phyloP scores from a whole-genome alignment of 2,113 vertebrate genomes.

The Lagopus leucura region DNA sequence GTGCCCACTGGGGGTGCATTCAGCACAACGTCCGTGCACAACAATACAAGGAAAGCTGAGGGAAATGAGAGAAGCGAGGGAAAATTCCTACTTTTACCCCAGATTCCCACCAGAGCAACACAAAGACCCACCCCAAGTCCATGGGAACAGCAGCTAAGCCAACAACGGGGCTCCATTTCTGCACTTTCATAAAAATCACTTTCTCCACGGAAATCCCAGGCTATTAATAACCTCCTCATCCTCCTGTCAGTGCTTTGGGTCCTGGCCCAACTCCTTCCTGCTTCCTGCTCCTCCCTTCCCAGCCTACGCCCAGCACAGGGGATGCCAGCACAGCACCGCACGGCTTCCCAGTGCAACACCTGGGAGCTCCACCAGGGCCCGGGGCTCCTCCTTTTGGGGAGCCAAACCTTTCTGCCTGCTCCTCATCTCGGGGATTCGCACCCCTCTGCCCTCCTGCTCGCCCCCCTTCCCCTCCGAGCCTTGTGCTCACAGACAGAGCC shows the following conservation, averaged over 20 bases:
- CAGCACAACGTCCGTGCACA: not conserved
- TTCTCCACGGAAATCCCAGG: not conserved
- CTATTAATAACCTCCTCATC: not conserved
- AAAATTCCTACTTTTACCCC: not conserved
- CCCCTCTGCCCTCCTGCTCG: no score
- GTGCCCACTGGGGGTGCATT: not conserved
- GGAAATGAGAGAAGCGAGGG: not conserved
- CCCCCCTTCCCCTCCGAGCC: not conserved
- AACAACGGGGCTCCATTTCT: not conserved
- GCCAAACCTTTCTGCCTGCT: no score
- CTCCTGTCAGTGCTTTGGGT: not conserved
- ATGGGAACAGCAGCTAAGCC: not conserved
- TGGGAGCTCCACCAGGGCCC: not conserved
- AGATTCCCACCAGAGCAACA: not conserved
- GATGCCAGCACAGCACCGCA: fast-evolving
- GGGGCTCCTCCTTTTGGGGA: not conserved
- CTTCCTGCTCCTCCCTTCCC: constrained; percentile 35
- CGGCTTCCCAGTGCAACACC: not conserved
- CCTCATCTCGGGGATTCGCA: no score
- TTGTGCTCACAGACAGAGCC: not conserved
- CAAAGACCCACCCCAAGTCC: not conserved
- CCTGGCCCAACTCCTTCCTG: not conserved
- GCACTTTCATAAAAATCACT: not conserved
- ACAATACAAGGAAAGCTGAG: not conserved
- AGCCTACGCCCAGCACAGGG: not conserved